phyloP scores from a whole-genome alignment of 2,113 vertebrate genomes.

The Beaufortia kweichowensis region DNA sequence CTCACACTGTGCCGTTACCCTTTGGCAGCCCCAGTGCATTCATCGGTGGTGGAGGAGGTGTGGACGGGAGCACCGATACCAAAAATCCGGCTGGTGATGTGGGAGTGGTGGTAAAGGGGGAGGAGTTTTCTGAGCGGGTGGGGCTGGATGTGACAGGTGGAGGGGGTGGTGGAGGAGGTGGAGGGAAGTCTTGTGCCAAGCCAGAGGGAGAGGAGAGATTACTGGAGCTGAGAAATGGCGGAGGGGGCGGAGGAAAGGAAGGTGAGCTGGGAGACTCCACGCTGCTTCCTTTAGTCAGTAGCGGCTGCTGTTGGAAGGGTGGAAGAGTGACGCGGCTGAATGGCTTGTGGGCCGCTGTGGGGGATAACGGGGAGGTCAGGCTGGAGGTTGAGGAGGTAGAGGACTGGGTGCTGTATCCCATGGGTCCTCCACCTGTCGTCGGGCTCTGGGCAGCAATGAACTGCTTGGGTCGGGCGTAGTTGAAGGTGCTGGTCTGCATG shows the following conservation, averaged over 20 bases:
- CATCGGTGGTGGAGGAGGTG: slow-evolving; percentile 75
- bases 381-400: slow-evolving; percentile 88
- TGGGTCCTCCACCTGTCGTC: slow-evolving; percentile 67
- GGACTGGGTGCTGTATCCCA: slow-evolving; percentile 81
- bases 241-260: slow-evolving; percentile 89
- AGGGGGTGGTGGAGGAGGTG: slow-evolving; percentile 68
- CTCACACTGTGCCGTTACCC: slow-evolving; percentile 79
- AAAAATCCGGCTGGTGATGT: slow-evolving; percentile 90
- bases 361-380: slow-evolving; percentile 88
- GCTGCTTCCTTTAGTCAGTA: slow-evolving; percentile 72
- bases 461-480: slow-evolving; percentile 97
- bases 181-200: slow-evolving; percentile 70
- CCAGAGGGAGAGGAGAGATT: slow-evolving; percentile 78
- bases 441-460: slow-evolving; percentile 95
- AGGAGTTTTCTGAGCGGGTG: slow-evolving; percentile 66
- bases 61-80: slow-evolving; percentile 87
- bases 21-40: slow-evolving; percentile 92
- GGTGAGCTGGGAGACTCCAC: slow-evolving; percentile 84
- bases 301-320: slow-evolving; percentile 73
- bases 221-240: slow-evolving; percentile 85
- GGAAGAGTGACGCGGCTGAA: slow-evolving; percentile 76
- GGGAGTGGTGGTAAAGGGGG: slow-evolving; percentile 68
- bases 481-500: slow-evolving; percentile 97
- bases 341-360: slow-evolving; percentile 79
- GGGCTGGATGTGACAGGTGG: slow-evolving; percentile 76